phyloP scores from a whole-genome alignment of 1,140 invertebrate genomes.

The Drosophila ogumai region DNA sequence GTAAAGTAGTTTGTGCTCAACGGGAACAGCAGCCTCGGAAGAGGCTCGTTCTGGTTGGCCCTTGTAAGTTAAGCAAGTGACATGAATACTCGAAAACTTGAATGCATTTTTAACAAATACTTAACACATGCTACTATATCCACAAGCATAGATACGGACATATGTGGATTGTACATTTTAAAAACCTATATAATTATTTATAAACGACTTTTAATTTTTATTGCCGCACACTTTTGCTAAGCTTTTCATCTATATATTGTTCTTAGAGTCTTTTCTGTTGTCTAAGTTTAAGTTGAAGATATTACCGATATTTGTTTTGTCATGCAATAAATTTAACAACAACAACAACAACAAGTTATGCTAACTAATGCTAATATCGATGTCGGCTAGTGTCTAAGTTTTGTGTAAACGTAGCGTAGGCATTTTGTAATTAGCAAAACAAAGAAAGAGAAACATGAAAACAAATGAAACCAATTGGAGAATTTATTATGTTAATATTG shows the following conservation, averaged over 20 bases:
- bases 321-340: slow-evolving; percentile 58
- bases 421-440: slow-evolving; percentile 79
- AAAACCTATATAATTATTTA: slow-evolving; percentile 36
- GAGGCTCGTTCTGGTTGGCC: slow-evolving; percentile 67
- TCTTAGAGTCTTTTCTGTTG: slow-evolving; percentile 67
- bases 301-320: slow-evolving; percentile 74
- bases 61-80: slow-evolving; percentile 74
- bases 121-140: slow-evolving; percentile 55
- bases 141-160: slow-evolving; percentile 25
- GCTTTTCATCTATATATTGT: slow-evolving; percentile 55
- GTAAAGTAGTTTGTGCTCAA: slow-evolving; percentile 73
- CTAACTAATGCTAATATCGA: slow-evolving; percentile 69
- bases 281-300: slow-evolving; percentile 78
- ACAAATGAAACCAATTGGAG: slow-evolving; percentile 61
- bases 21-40: slow-evolving; percentile 20
- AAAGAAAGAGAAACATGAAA: slow-evolving; percentile 33
- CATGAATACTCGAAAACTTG: slow-evolving; percentile 78
- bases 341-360: slow-evolving; percentile 47
- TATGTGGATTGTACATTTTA: slow-evolving; percentile 53
- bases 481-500: slow-evolving; percentile 74
- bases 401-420: slow-evolving; percentile 79
- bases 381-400: slow-evolving; percentile 74
- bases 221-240: slow-evolving; percentile 71
- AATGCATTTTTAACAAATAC: slow-evolving; percentile 77
- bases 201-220: slow-evolving; percentile 43